Percentiles rank a stretch among this genome's conserved stretches.
Evolutionary conservation across 64 coral and sea anemone species (phyloP).

Genomic region (Exaiptasia diaphana): DNA sequence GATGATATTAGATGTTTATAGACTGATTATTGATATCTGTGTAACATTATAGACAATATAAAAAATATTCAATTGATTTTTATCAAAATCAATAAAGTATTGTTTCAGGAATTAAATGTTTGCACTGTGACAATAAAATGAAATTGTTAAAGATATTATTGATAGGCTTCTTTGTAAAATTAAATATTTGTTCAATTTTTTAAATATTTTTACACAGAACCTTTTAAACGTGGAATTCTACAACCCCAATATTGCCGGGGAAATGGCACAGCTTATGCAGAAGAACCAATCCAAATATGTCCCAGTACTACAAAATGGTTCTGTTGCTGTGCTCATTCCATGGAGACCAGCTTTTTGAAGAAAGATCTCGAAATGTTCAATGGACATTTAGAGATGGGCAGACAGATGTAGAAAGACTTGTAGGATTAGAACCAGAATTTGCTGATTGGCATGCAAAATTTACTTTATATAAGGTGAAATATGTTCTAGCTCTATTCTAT

Average conservation of each 20-base stretch:
- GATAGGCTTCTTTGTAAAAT: too few species aligned
- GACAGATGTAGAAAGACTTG: background rate
- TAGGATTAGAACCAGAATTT: background rate
- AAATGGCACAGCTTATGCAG: background rate
- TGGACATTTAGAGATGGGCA: background rate
- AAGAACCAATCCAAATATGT: background rate
- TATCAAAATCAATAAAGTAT: too few species aligned
- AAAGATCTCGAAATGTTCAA: background rate
- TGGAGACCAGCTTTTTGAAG: background rate
- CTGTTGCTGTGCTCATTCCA: background rate
- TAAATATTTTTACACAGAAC: background rate
- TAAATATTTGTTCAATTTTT: background rate
- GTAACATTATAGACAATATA: too few species aligned
- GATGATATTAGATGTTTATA: too few species aligned
- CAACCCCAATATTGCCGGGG: background rate
- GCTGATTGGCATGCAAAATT: background rate
- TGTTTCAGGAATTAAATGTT: too few species aligned
- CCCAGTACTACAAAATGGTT: background rate
- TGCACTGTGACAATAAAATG: too few species aligned
- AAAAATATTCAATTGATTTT: too few species aligned
- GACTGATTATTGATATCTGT: too few species aligned
- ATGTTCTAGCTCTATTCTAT: too few species aligned
- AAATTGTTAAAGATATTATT: too few species aligned
- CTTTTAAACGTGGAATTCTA: background rate
- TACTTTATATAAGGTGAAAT: background rate